Evolutionary conservation across 2,888 invertebrate species (phyloP).

Genomic region (Tinea pellionella): DNA sequence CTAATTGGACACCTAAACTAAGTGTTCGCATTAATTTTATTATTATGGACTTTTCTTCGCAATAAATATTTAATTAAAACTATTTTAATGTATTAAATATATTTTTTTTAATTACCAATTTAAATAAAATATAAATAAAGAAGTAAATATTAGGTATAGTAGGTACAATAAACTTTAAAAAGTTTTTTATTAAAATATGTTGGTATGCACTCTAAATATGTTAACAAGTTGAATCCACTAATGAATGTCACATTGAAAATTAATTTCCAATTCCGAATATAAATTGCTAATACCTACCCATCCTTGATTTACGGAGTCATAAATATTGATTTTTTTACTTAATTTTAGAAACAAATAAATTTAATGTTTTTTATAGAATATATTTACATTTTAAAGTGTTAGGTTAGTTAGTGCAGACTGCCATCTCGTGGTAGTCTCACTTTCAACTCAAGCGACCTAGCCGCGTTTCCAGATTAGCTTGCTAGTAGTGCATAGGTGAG

Average conservation of each 20-base stretch:
- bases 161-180: too few relatives aligned
- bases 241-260: conserved; percentile 32
- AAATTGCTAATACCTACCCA: conserved; percentile 14
- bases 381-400: too few relatives aligned
- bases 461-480: too few relatives aligned
- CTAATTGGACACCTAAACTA: background rate
- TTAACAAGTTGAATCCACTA: conserved; percentile 17
- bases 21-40: background rate
- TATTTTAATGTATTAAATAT: too few relatives aligned
- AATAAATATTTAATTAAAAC: background rate
- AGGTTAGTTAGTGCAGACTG: too few relatives aligned
- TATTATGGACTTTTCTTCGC: background rate
- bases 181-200: too few relatives aligned
- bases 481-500: too few relatives aligned
- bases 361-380: background rate
- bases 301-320: conserved; percentile 15
- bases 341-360: background rate
- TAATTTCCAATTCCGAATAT: conserved; percentile 16
- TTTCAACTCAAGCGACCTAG: too few relatives aligned
- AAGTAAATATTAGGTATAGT: too few relatives aligned
- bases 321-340: background rate
- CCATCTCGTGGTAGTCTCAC: too few relatives aligned
- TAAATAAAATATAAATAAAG: too few relatives aligned
- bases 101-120: too few relatives aligned
- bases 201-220: background rate